phyloP scores from a whole-genome alignment of 2,888 invertebrate species.

The Linyphia triangularis region DNA sequence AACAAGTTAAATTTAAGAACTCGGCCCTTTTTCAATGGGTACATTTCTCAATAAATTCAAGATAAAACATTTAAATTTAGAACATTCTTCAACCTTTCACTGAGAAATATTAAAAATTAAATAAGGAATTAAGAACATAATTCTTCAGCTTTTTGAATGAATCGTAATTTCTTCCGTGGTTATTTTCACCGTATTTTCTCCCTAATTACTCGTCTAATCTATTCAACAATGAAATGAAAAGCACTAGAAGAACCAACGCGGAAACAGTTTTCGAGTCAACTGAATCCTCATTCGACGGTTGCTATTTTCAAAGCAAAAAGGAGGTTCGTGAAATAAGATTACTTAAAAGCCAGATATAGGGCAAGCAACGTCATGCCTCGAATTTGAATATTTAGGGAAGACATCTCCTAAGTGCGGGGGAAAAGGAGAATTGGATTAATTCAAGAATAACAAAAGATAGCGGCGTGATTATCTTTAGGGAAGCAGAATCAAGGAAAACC shows the following conservation, averaged over 20 bases:
- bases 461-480: slow-evolving; percentile 25
- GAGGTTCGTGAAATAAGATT: slow-evolving; percentile 1
- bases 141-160: too few species aligned
- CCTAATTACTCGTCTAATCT: too few species aligned
- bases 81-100: too few species aligned
- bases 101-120: too few species aligned
- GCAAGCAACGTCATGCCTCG: slow-evolving; percentile 1
- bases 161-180: too few species aligned
- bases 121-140: too few species aligned
- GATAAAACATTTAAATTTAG: too few species aligned
- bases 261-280: background rate
- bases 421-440: slow-evolving; percentile 28
- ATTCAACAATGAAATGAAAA: background rate
- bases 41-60: too few species aligned
- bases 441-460: slow-evolving; percentile 37
- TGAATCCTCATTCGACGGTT: background rate
- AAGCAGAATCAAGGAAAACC: slow-evolving; percentile 47
- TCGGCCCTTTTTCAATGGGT: too few species aligned
- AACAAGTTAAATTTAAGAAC: too few species aligned
- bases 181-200: too few species aligned
- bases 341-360: background rate
- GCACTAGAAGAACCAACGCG: background rate
- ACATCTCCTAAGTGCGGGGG: background rate
- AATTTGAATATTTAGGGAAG: slow-evolving; percentile 19
- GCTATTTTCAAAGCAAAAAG: slow-evolving; percentile 7